A percentile compares a stretch with the other conserved stretches of the same genome.
Conservation (phyloP, 2,797 vertebrate genomes). For the Dromococcyx pavoninus region DNA sequence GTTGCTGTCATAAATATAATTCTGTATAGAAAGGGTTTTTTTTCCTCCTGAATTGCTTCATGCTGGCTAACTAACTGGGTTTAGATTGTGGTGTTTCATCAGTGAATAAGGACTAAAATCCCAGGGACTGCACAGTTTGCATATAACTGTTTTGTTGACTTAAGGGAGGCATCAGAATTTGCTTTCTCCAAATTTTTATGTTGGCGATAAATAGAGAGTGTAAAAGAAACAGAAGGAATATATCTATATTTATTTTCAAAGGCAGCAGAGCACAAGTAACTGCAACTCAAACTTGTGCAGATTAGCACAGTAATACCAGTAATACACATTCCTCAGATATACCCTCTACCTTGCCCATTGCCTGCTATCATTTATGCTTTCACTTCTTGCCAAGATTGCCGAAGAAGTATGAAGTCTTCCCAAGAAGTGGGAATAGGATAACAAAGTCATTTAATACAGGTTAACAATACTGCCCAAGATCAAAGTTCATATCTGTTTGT, state of each 20-base stretch:
- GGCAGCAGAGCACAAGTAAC: background rate
- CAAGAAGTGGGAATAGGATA: background rate
- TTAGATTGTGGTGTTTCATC: background rate
- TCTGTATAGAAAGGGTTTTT: background rate
- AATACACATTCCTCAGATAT: background rate
- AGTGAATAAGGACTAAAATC: background rate
- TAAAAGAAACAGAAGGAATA: background rate
- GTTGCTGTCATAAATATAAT: background rate
- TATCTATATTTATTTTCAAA: background rate
- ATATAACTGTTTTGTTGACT: background rate
- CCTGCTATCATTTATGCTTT: background rate
- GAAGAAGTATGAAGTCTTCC: background rate
- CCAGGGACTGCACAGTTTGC: background rate
- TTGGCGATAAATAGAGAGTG: background rate
- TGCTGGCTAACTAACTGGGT: background rate
- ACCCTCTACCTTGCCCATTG: background rate
- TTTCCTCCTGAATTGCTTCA: background rate
- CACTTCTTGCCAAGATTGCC: background rate
- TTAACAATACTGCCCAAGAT: background rate
- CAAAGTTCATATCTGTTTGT: background rate
- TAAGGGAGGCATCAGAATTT: background rate
- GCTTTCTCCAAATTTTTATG: background rate
- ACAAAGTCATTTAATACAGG: background rate
- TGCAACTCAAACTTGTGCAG: background rate
- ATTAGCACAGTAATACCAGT: background rate